Percentiles rank a stretch among this genome's conserved stretches.
Evolutionary conservation across 2,888 invertebrate species (phyloP).

Genomic region (Idaea biselata): DNA sequence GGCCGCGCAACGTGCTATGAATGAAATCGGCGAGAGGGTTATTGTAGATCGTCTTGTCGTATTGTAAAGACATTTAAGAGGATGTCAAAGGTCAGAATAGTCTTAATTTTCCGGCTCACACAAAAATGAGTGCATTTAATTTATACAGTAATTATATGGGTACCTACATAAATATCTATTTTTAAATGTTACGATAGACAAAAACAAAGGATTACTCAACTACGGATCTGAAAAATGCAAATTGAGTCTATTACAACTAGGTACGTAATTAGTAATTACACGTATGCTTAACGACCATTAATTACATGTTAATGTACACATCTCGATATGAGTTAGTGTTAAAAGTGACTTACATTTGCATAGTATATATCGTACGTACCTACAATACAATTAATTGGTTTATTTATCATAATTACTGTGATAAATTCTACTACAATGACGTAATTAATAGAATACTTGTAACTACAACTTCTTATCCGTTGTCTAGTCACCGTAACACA

Average conservation of each 20-base stretch:
- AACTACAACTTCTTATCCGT: background rate
- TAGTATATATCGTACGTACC: constrained; percentile 11
- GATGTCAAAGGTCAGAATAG: too few relatives aligned
- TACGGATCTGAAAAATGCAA: constrained; percentile 15
- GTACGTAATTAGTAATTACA: constrained; percentile 16
- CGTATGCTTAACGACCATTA: constrained; percentile 24
- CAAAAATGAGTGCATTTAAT: too few relatives aligned
- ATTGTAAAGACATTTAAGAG: too few relatives aligned
- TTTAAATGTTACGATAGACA: background rate
- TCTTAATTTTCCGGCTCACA: too few relatives aligned
- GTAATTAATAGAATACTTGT: background rate
- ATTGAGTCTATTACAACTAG: constrained; percentile 24
- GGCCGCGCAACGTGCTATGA: too few relatives aligned
- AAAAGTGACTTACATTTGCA: constrained; percentile 23
- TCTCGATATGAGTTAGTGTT: constrained; percentile 20
- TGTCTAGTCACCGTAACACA: too few relatives aligned
- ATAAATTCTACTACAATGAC: too few relatives aligned
- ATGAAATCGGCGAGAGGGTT: too few relatives aligned
- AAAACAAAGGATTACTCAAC: background rate
- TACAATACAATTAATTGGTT: background rate
- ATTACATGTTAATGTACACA: constrained; percentile 19
- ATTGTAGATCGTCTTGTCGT: too few relatives aligned
- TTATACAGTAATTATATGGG: too few relatives aligned
- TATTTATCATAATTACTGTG: background rate
- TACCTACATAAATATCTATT: too few relatives aligned